A percentile compares a stretch with the other conserved stretches of the same genome.
phyloP scores from a whole-genome alignment of 2,888 invertebrate species.

The Drosophila prolongata region DNA sequence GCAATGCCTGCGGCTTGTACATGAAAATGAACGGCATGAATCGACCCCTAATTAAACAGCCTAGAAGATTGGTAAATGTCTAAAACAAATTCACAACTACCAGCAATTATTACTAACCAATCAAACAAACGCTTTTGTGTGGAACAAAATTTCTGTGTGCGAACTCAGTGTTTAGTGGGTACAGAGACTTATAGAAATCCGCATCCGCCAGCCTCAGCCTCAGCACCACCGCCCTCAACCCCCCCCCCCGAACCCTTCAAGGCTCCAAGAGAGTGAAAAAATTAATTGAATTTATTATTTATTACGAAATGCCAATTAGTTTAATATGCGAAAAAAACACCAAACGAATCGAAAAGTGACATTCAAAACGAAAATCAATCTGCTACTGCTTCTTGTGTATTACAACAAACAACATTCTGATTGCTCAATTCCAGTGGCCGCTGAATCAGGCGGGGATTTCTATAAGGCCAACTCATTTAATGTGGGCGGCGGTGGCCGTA shows the following conservation, averaged over 20 bases:
- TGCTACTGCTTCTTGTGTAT: slow-evolving; percentile 54
- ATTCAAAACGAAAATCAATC: slow-evolving; percentile 14
- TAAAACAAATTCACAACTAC: slow-evolving; percentile 39
- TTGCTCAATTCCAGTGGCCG: slow-evolving; percentile 89
- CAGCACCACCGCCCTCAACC: slow-evolving; percentile 51
- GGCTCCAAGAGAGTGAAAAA: slow-evolving; percentile 57
- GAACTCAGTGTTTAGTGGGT: slow-evolving; percentile 34
- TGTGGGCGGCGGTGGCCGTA: slow-evolving; percentile 86
- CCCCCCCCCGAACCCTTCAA: slow-evolving; percentile 46
- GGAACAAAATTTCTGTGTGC: slow-evolving; percentile 81
- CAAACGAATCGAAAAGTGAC: slow-evolving; percentile 45
- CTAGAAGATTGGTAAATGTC: slow-evolving; percentile 92
- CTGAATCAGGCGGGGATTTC: slow-evolving; percentile 92
- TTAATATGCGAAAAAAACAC: slow-evolving; percentile 57
- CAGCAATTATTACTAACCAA: slow-evolving; percentile 63
- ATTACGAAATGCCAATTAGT: slow-evolving; percentile 60
- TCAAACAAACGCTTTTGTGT: slow-evolving; percentile 61
- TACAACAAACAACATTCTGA: slow-evolving; percentile 66
- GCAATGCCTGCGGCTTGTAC: slow-evolving; percentile 99
- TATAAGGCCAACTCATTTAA: slow-evolving; percentile 93
- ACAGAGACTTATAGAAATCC: slow-evolving; percentile 84
- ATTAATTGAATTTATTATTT: slow-evolving; percentile 85
- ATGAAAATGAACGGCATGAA: slow-evolving; percentile 98
- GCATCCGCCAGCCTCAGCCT: slow-evolving; percentile 59
- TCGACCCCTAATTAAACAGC: slow-evolving; percentile 95